A percentile compares a stretch with the other conserved stretches of the same genome.
Conservation (phyloP, 1,140 invertebrate genomes). For the Tribolium castaneum region DNA sequence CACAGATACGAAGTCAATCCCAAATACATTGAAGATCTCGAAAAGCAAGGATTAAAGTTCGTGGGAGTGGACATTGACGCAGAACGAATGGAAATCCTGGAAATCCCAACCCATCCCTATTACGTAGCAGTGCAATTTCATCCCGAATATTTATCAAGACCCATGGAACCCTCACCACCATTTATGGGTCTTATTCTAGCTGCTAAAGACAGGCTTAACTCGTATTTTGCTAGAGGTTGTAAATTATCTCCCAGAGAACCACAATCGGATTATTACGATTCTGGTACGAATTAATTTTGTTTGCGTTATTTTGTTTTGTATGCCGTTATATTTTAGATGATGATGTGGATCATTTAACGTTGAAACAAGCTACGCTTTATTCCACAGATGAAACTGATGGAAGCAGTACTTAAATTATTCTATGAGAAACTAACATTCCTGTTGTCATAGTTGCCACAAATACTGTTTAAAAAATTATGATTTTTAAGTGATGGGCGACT, state of each 20-base stretch:
- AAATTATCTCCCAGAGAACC: conserved; percentile 56
- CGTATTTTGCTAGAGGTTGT: conserved; percentile 77
- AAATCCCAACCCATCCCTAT: conserved; percentile 84
- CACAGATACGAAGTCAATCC: conserved; percentile 98
- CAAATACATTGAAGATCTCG: conserved; percentile 81
- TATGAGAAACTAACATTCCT: neutral
- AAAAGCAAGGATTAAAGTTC: conserved; percentile 89
- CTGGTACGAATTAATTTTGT: conserved; percentile 43
- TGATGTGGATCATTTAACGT: conserved; percentile 32
- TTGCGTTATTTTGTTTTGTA: neutral
- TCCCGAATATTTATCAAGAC: conserved; percentile 96
- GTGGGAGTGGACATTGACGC: conserved; percentile 82
- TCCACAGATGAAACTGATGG: conserved; percentile 39
- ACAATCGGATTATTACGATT: conserved; percentile 58
- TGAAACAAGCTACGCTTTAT: conserved; percentile 43
- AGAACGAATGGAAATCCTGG: conserved; percentile 88
- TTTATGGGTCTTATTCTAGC: conserved; percentile 95
- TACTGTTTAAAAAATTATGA: neutral
- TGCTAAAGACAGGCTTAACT: conserved; percentile 79
- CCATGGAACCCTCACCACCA: conserved; percentile 93
- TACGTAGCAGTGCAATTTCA: conserved; percentile 98
- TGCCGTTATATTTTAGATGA: conserved; percentile 22
- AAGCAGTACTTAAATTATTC: conserved; percentile 15
- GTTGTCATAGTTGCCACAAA: neutral
- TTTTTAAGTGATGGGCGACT: neutral